A percentile compares a stretch with the other conserved stretches of the same genome.
These are phyloP conservation scores for Pseudorectes ferrugineus DNA, from an alignment of 2,113 vertebrate genomes.

Conservation along the genomic window DNA sequence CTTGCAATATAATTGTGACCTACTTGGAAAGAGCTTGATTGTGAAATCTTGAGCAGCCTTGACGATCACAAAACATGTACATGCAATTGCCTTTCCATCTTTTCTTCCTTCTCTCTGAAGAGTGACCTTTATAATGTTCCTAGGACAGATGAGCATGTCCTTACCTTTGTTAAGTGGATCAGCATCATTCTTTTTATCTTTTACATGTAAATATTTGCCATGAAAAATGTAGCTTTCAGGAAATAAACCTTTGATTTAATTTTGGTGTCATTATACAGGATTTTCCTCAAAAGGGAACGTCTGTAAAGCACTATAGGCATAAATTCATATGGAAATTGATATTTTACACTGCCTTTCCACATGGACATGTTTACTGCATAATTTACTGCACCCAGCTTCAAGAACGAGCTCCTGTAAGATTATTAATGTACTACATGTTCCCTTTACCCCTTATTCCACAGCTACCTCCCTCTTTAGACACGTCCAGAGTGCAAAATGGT, in stretches of 20 bases:
- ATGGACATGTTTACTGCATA: neutral
- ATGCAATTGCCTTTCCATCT: neutral
- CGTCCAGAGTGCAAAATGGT: neutral
- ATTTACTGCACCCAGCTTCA: neutral
- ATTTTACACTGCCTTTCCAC: neutral
- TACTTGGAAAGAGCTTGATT: neutral
- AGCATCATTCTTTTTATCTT: neutral
- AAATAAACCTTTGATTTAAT: neutral
- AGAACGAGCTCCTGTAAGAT: neutral
- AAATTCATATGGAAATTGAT: neutral
- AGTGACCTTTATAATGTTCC: neutral
- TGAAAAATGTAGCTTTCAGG: neutral
- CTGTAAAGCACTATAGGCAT: neutral
- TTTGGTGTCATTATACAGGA: neutral
- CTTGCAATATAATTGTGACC: neutral
- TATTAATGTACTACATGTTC: neutral
- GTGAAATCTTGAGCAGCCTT: neutral
- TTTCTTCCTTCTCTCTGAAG: neutral
- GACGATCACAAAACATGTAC: neutral
- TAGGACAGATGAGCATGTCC: rapidly evolving
- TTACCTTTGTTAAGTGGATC: neutral
- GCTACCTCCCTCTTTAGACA: neutral
- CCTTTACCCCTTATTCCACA: neutral
- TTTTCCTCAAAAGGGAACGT: neutral
- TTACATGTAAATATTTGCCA: neutral